phyloP scores from a whole-genome alignment of 1,140 invertebrate species.

The Epicauta chinensis region DNA sequence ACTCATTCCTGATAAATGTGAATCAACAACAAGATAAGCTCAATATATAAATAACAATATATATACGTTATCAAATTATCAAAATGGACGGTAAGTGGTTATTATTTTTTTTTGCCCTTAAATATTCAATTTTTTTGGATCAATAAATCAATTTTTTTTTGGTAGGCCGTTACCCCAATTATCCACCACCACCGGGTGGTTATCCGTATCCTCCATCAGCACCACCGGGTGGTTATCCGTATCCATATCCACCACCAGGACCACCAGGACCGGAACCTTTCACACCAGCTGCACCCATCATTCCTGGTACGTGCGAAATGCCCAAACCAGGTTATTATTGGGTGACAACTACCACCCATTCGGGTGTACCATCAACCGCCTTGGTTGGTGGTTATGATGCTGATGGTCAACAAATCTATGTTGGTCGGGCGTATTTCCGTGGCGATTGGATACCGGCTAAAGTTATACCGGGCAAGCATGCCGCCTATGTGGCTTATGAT shows the following conservation, averaged over 20 bases:
- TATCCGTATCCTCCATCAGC: not conserved
- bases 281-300: too few species aligned
- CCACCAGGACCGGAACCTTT: too few species aligned
- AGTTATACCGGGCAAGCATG: conserved; percentile 58
- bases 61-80: not conserved
- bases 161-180: too few species aligned
- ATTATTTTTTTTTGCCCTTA: not conserved
- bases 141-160: too few species aligned
- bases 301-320: too few species aligned
- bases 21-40: conserved; percentile 4
- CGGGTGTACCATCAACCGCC: conserved; percentile 43
- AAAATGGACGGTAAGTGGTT: conserved; percentile 9
- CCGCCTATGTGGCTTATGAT: conserved; percentile 57
- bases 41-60: not conserved
- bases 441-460: conserved; percentile 72
- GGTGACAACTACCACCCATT: too few species aligned
- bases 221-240: not conserved
- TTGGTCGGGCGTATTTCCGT: conserved; percentile 64
- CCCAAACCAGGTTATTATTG: too few species aligned
- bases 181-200: too few species aligned
- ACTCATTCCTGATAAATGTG: not conserved
- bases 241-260: too few species aligned
- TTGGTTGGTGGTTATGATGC: conserved; percentile 62
- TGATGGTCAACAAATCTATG: conserved; percentile 65
- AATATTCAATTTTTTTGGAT: not conserved